Evolutionary conservation across 2,888 invertebrate species (phyloP), one percentile per base, ranked within the genome.

Genomic region (Scaptomyza reducta): DNA sequence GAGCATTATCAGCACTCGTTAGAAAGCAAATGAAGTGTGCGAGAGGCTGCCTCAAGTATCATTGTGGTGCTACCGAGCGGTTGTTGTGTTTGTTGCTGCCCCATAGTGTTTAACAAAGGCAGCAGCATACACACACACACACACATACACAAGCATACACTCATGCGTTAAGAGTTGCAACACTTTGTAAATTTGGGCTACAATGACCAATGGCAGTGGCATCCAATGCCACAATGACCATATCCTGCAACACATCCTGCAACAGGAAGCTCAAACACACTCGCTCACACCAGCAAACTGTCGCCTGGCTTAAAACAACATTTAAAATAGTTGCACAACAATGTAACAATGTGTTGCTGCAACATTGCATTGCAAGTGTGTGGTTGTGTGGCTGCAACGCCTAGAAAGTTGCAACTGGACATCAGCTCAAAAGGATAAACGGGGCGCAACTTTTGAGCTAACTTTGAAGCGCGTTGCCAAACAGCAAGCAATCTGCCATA

Each of bases 241-340:
- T 70, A 74, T 83, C 83, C 81, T 72, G 45, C 42, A 69, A 79
- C 79, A 83, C 78, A 77, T 85, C 83, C 85, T 79, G 85, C 79
- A 78, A 61, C 81, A 72, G 86, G 83, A 85, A 22, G 54, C 66
- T 55, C 14, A 56, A 50, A 70, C 64, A 60, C 58, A 50, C 25
- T 16, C 49, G 18, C 40, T 22, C 25, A 14, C 33, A 84, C 16
- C 65, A 35, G n/a, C 35, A 35, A 14, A 38, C 16, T 38, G 38
- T 38, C 14, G 38, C 16, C 14, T 16, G 40, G 68, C 70, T 70
- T 66, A 44, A 62, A 60, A 70, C 50, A 79, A 76, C 78, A 79
- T 83, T 84, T 77, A 13, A 81, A 83, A 81, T 82, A 79, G 74
- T 70, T 78, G 58, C 31, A 55, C 46, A 65, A 54, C 45, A n/a